Conservation (phyloP, 1,140 invertebrate species). For the Gonioctena quinquepunctata region DNA sequence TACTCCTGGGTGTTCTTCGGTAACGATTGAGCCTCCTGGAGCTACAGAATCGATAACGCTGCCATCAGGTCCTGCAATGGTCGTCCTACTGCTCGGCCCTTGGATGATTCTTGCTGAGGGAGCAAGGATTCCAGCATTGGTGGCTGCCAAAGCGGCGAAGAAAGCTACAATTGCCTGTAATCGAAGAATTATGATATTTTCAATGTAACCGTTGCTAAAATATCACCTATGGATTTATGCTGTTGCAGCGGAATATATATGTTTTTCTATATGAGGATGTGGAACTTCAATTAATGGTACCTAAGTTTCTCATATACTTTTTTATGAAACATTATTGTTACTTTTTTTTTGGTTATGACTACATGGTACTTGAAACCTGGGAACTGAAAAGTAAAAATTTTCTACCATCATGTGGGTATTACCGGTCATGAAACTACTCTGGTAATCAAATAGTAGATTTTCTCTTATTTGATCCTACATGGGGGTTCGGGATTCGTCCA, state of each 20-base stretch:
- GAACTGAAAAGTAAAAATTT: too few species aligned
- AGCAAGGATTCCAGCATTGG: slow-evolving; percentile 28
- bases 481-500: too few species aligned
- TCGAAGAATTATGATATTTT: background rate
- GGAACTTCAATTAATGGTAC: background rate
- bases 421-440: too few species aligned
- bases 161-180: slow-evolving; percentile 7
- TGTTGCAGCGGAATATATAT: background rate
- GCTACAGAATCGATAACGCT: slow-evolving; percentile 38
- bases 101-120: slow-evolving; percentile 38
- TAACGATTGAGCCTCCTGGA: slow-evolving; percentile 37
- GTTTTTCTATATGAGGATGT: background rate
- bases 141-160: slow-evolving; percentile 30
- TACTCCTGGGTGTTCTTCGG: slow-evolving; percentile 31
- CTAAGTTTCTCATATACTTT: too few species aligned
- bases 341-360: too few species aligned
- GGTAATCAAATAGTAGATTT: too few species aligned
- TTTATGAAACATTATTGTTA: too few species aligned
- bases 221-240: too few species aligned
- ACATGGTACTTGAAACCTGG: too few species aligned
- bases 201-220: background rate
- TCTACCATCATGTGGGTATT: too few species aligned
- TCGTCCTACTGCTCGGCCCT: slow-evolving; percentile 39
- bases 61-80: slow-evolving; percentile 41
- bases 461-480: too few species aligned